These are phyloP conservation scores for Platycnemis pennipes DNA, from an alignment of 2,888 invertebrate species.

Conservation along the genomic window DNA sequence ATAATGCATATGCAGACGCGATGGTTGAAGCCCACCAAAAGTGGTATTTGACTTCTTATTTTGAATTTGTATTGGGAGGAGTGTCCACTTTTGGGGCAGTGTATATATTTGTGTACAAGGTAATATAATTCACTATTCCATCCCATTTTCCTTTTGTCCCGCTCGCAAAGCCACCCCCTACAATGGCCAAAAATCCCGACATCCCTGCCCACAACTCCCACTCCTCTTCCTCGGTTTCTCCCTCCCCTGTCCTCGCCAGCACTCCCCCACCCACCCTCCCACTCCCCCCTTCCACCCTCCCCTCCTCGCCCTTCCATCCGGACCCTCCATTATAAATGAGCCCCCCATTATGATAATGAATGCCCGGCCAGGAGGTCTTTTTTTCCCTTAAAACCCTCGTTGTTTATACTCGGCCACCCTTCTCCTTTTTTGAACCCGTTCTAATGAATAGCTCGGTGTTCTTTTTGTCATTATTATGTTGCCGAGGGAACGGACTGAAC, in stretches of 20 bases:
- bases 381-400: slow-evolving; percentile 29
- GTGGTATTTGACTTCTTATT: too few relatives aligned
- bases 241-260: not conserved
- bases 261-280: not conserved
- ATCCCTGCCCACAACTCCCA: too few relatives aligned
- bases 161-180: too few relatives aligned
- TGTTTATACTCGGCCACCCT: slow-evolving; percentile 54
- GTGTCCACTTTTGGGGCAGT: too few relatives aligned
- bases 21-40: too few relatives aligned
- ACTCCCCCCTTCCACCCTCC: not conserved
- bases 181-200: too few relatives aligned
- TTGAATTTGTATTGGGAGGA: too few relatives aligned
- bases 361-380: slow-evolving; percentile 56
- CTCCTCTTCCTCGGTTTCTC: too few relatives aligned
- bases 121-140: too few relatives aligned
- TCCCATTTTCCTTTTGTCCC: too few relatives aligned
- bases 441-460: slow-evolving; percentile 52
- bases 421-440: slow-evolving; percentile 48
- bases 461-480: slow-evolving; percentile 46
- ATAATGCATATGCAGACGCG: too few relatives aligned
- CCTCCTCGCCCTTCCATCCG: not conserved
- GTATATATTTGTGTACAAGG: too few relatives aligned
- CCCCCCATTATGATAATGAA: slow-evolving; percentile 65
- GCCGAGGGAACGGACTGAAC: not conserved
- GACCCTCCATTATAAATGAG: slow-evolving; percentile 48